A percentile compares a stretch with the other conserved stretches of the same genome.
These are phyloP conservation scores for Hestina assimilis DNA, from an alignment of 1,140 invertebrate species.

Conservation along the genomic window DNA sequence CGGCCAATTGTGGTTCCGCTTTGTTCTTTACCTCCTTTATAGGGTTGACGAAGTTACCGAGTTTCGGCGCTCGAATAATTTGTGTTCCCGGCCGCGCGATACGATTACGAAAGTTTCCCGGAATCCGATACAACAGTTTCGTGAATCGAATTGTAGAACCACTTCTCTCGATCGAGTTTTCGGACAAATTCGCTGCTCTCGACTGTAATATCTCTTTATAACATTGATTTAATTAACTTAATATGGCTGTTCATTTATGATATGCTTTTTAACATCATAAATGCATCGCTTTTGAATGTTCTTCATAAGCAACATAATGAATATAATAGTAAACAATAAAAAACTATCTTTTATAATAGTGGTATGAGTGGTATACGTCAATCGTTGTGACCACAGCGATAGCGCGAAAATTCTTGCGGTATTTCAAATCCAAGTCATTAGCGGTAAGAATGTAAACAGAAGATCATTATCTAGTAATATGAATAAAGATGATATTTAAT, in stretches of 20 bases:
- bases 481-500: conserved; percentile 23
- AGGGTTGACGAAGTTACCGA: conserved; percentile 73
- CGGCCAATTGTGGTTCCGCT: conserved; percentile 72
- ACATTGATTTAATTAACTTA: too few species aligned
- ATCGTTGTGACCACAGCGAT: too few species aligned
- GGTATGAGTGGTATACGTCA: too few species aligned
- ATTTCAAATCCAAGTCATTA: background rate
- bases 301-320: too few species aligned
- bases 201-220: background rate
- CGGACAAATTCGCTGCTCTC: conserved; percentile 45
- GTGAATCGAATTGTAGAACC: conserved; percentile 56
- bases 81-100: conserved; percentile 69
- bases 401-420: too few species aligned
- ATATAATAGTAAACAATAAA: too few species aligned
- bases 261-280: too few species aligned
- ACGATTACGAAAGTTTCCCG: conserved; percentile 63
- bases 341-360: too few species aligned
- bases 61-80: conserved; percentile 74
- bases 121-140: conserved; percentile 62
- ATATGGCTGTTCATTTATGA: too few species aligned
- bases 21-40: conserved; percentile 70
- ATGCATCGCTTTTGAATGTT: too few species aligned
- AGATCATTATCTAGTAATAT: background rate
- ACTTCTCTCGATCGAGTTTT: conserved; percentile 45
- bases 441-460: background rate